Base-by-base conservation (phyloP, 2,797 vertebrate genomes). In the Poeciliopsis paucimaculata region DNA sequence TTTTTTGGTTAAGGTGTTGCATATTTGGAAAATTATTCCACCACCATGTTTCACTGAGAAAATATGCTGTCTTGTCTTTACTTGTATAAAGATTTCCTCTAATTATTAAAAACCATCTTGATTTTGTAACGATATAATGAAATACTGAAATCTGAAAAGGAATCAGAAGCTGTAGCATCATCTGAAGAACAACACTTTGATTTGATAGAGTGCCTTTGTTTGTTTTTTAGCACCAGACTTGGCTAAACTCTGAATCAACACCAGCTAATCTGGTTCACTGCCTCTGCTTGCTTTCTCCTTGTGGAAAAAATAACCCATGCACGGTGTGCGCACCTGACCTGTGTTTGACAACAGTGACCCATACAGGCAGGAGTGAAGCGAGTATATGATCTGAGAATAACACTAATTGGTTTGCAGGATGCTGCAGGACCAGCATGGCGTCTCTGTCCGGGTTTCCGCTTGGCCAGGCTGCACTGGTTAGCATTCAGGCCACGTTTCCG, bases 401-500 rank as follows among this genome's bases (percentile, higher is more conserved):
- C 70, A 73, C 79, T 92, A 91, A 93, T 92, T 88, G 89, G 80
- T 90, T 76, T 80, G 82, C 60, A 53, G 83, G 80, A 82, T 16
- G 79, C 76, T 78, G 75, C 82, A 76, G 57, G 78, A 76, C 70
- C 82, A 39, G 43, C 11, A 34, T 75, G 75, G 76, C 85, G 43
- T 53, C 88, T 77, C 83, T 51, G 85, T 83, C 84, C 90, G 77
- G 87, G 78, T 64, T 77, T 70, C 66, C 76, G 78, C 77, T 74
- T 31, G 79, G 82, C 85, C 80, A 10, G 84, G 87, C 79, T 83
- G 51, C 2, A 70, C 66, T 1, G 82, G 91, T 94, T 94, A 77
- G 87, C 90, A 94, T 94, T 91, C 91, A 86, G 90, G 75, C 90
- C 90, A 91, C 90, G 88, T 86, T 72, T 80, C 91, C 36, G 85